Evolutionary conservation across 2,113 vertebrate species (phyloP), one percentile per base, ranked within the genome.

Genomic region (Bathybates hornii): DNA sequence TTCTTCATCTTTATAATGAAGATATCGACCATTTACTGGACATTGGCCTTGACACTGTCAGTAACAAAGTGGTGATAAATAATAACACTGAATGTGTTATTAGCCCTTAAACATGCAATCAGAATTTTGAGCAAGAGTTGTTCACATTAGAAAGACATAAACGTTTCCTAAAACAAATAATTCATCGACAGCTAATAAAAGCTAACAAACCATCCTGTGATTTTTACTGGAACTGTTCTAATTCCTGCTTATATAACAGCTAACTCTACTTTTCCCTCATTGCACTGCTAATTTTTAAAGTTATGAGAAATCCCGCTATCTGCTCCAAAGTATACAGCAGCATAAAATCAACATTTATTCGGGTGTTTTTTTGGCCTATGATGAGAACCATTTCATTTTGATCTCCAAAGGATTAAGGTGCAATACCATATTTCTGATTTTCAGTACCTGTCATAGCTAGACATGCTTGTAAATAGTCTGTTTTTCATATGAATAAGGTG

Each of bases 1-100:
- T 50, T 29, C 82, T 36, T 84, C 83, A 87, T 92, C 88, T 92
- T 90, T 90, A 89, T 87, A 93, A 82, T 83, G 83, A 66, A 21
- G 10, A 87, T 36, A 43, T 61, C 63, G 9, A 57, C 32, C 32
- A 83, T 81, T 82, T 66, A 59, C 59, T 82, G 56, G 88, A 83
- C 36, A 82, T 13, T 76, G 81, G 50, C 53, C 38, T 84, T 61
- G 63, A n/a, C 34, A 86, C 34, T 80, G 79, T 45, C 21, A 66
- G 32, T 32, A 61, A 32, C 66, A 82, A 82, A 85, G 78, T 41
- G 80, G 84, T 84, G 83, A 68, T 56, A 76, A 71, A 21, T 84
- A 85, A 89, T 82, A 63, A 87, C 43, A 86, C 43, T 16, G 36
- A 84, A 73, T 11, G 29, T 82, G 76, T 73, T 57, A 53, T 81